Conservation (phyloP, 2,113 vertebrate genomes). For the Tympanuchus pallidicinctus region DNA sequence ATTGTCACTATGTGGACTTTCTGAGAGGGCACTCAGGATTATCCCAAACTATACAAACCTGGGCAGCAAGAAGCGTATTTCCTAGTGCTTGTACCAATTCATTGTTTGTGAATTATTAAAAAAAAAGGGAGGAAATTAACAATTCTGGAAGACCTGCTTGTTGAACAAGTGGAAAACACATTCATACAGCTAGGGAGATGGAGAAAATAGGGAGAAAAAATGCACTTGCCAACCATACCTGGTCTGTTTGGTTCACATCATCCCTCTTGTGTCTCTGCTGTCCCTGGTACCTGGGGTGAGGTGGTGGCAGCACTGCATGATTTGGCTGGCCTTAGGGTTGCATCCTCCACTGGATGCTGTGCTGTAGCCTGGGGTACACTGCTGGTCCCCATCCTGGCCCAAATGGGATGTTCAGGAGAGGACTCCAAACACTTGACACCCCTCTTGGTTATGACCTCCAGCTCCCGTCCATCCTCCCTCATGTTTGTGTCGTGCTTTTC, state of each 20-base stretch:
- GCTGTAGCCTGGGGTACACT: background rate
- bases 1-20: background rate
- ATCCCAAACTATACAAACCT: background rate
- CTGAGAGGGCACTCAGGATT: background rate
- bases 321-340: background rate
- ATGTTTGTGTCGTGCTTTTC: background rate
- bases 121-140: background rate
- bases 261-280: fast-evolving
- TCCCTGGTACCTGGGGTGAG: background rate
- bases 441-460: background rate
- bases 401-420: background rate
- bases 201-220: background rate
- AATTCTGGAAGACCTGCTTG: background rate
- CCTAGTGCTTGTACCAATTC: background rate
- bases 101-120: background rate
- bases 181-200: background rate
- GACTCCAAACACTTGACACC: background rate
- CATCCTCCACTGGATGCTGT: background rate
- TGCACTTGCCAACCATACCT: background rate
- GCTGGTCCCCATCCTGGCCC: background rate
- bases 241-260: background rate
- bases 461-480: background rate
- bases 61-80: background rate
- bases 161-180: background rate
- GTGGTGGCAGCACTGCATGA: background rate